Evolutionary conservation across 2,797 vertebrate species (phyloP).

Genomic region (Tamandua tetradactyla): DNA sequence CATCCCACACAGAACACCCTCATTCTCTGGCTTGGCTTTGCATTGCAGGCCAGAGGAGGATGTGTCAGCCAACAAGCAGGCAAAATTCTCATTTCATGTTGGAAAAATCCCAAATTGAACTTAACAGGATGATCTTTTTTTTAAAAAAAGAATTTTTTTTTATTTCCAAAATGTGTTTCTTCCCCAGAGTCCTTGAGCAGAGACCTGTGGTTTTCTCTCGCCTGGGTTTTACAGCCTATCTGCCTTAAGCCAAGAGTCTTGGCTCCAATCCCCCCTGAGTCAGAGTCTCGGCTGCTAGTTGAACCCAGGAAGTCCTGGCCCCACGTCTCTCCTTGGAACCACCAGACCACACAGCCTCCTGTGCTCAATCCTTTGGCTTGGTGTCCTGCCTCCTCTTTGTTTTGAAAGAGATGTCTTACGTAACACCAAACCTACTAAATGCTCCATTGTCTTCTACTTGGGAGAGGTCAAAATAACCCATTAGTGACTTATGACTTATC

Average conservation of each 20-base stretch:
- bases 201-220: conserved; percentile 74
- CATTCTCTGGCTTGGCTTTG: conserved; percentile 43
- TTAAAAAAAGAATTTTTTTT: not conserved
- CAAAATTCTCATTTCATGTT: conserved; percentile 45
- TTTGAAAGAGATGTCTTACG: conserved; percentile 74
- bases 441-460: conserved; percentile 76
- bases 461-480: conserved; percentile 70
- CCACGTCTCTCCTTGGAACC: conserved; percentile 65
- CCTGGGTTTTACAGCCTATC: conserved; percentile 66
- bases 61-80: conserved; percentile 28
- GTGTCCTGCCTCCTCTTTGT: conserved; percentile 73
- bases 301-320: conserved; percentile 72
- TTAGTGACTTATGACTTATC: conserved; percentile 73
- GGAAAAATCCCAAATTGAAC: conserved; percentile 62
- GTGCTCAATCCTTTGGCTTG: conserved; percentile 68
- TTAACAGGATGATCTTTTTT: conserved; percentile 35
- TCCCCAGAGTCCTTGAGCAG: conserved; percentile 55
- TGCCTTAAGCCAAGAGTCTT: conserved; percentile 73
- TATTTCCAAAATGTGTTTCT: conserved; percentile 70
- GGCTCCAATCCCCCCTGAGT: conserved; percentile 65
- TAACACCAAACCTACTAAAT: conserved; percentile 77
- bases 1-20: conserved; percentile 53
- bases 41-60: conserved; percentile 30
- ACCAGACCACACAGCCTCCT: conserved; percentile 78
- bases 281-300: conserved; percentile 72